These are phyloP conservation scores for Eupithecia pulchellata DNA, from an alignment of 2,888 invertebrate genomes.

Conservation along the genomic window DNA sequence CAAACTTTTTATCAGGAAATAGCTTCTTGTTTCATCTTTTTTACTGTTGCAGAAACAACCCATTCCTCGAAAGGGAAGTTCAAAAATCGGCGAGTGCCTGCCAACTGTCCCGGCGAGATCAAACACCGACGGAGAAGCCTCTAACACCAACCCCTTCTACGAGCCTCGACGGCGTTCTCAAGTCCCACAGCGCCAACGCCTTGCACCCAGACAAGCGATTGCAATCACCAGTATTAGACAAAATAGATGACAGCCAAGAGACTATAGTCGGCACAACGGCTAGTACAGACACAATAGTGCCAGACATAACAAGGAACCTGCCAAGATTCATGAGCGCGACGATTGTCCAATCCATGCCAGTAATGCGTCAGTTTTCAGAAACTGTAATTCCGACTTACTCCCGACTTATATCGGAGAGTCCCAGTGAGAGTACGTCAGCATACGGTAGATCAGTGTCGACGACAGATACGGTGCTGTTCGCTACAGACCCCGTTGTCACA, in stretches of 20 bases:
- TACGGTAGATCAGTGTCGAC: constrained; percentile 71
- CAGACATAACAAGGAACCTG: constrained; percentile 56
- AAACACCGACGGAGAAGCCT: constrained; percentile 64
- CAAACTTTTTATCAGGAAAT: not conserved
- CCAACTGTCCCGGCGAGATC: constrained; percentile 76
- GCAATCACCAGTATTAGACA: constrained; percentile 47
- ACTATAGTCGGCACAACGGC: constrained; percentile 61
- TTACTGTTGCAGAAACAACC: constrained; percentile 73
- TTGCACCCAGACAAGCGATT: constrained; percentile 65
- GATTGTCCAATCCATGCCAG: constrained; percentile 52
- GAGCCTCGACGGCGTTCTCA: constrained; percentile 70
- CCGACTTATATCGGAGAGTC: constrained; percentile 62
- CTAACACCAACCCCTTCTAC: constrained; percentile 58
- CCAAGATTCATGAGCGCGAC: constrained; percentile 50
- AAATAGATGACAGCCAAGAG: constrained; percentile 68
- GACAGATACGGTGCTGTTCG: constrained; percentile 54
- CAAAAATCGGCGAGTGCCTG: constrained; percentile 88
- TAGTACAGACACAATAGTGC: constrained; percentile 75
- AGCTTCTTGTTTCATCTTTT: not conserved
- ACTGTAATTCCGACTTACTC: constrained; percentile 66
- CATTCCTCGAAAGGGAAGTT: constrained; percentile 84
- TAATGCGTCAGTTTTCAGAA: constrained; percentile 69
- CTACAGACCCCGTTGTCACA: constrained; percentile 55
- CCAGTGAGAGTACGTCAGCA: constrained; percentile 57
- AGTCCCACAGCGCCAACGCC: constrained; percentile 78